phyloP scores from a whole-genome alignment of 1,140 invertebrate genomes.

The Hypothenemus hampei region DNA sequence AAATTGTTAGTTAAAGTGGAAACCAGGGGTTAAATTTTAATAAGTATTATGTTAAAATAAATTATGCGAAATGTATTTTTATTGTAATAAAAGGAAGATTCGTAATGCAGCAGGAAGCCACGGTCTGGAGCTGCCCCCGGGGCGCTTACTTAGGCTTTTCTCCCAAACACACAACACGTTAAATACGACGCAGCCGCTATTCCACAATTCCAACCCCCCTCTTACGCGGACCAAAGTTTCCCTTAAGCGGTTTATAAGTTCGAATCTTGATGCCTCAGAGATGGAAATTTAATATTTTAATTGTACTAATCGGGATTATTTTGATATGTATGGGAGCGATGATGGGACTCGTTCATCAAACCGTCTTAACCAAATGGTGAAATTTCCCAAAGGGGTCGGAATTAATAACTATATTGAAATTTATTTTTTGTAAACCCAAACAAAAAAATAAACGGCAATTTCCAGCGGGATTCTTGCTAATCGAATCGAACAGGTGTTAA shows the following conservation, averaged over 20 bases:
- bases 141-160: slow-evolving; percentile 27
- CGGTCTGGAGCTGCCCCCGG: neutral
- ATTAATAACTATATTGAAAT: no score
- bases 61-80: neutral
- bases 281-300: slow-evolving; percentile 29
- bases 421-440: no score
- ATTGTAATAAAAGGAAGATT: neutral
- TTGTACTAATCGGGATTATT: slow-evolving; percentile 28
- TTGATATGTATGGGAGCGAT: slow-evolving; percentile 21
- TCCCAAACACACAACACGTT: slow-evolving; percentile 12
- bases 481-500: slow-evolving; percentile 35
- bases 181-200: slow-evolving; percentile 13
- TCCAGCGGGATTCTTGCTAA: no score
- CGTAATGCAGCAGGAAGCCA: no score
- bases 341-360: neutral
- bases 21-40: no score
- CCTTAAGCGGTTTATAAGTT: slow-evolving; percentile 28
- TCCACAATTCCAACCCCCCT: neutral
- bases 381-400: neutral
- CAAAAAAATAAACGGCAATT: no score
- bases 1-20: no score
- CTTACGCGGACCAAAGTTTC: slow-evolving; percentile 11
- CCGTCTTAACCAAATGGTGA: neutral
- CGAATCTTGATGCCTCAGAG: slow-evolving; percentile 26
- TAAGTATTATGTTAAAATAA: neutral